Conservation (phyloP, 1,140 invertebrate species). For the Melipona quadrifasciata region DNA sequence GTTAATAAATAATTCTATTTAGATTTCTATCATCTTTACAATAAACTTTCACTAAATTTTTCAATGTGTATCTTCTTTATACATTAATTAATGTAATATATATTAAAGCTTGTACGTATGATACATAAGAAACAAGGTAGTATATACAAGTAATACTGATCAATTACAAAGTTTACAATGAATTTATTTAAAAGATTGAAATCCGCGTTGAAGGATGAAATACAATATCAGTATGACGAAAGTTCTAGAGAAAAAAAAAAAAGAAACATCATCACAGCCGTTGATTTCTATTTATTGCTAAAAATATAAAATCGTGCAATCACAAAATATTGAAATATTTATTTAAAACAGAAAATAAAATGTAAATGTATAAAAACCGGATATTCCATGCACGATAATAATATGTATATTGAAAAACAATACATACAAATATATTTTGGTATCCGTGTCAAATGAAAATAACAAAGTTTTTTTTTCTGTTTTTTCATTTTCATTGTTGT, state of each 20-base stretch:
- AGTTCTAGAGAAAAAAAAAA: conserved; percentile 9
- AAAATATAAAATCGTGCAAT: background rate
- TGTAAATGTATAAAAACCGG: background rate
- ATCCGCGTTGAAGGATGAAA: conserved; percentile 1
- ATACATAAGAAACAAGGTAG: background rate
- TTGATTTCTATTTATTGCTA: conserved; percentile 30
- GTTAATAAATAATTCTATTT: background rate
- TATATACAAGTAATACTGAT: conserved; percentile 30
- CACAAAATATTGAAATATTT: background rate
- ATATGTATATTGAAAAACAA: conserved; percentile 4
- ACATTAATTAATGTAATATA: background rate
- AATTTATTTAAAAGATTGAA: conserved; percentile 40
- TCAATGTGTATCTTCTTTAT: background rate
- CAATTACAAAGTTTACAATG: conserved; percentile 27
- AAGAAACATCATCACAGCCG: conserved; percentile 37
- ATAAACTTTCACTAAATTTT: background rate
- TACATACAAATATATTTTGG: background rate
- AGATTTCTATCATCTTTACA: background rate
- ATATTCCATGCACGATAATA: conserved; percentile 3
- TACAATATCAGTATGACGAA: conserved; percentile 22
- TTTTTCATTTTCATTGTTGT: background rate
- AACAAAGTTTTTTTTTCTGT: background rate
- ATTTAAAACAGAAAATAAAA: background rate
- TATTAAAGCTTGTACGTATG: background rate
- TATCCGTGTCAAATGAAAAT: background rate